phyloP scores from a whole-genome alignment of 2,797 vertebrate genomes.

The Gymnocypris eckloni region DNA sequence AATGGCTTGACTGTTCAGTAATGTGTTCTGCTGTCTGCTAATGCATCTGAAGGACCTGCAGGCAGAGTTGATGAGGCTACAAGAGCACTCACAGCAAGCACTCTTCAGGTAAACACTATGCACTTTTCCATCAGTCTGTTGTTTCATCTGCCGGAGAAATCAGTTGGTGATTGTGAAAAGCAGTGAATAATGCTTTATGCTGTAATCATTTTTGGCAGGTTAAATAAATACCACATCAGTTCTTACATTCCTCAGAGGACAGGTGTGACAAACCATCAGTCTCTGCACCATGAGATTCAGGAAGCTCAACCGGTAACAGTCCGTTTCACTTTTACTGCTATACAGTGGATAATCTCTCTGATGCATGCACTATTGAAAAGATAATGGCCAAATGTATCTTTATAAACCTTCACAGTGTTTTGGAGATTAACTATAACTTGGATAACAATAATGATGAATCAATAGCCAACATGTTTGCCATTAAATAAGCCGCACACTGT shows the following conservation, averaged over 20 bases:
- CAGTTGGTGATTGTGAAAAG: background rate
- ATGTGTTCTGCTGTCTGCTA: slow-evolving; percentile 22
- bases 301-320: slow-evolving; percentile 73
- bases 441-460: background rate
- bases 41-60: slow-evolving; percentile 71
- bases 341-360: background rate
- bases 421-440: background rate
- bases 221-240: slow-evolving; percentile 68
- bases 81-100: slow-evolving; percentile 76
- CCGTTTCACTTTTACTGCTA: background rate
- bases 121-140: background rate
- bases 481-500: background rate
- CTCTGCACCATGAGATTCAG: slow-evolving; percentile 77
- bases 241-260: slow-evolving; percentile 58
- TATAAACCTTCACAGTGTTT: background rate
- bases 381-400: background rate
- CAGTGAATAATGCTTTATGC: background rate
- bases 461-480: background rate
- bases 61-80: slow-evolving; percentile 73
- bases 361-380: background rate
- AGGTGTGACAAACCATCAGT: slow-evolving; percentile 68
- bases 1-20: background rate
- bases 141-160: background rate
- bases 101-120: slow-evolving; percentile 73
- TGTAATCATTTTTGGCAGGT: slow-evolving; percentile 63